phyloP scores from a whole-genome alignment of 2,797 vertebrate species.

The Bovichtus variegatus region DNA sequence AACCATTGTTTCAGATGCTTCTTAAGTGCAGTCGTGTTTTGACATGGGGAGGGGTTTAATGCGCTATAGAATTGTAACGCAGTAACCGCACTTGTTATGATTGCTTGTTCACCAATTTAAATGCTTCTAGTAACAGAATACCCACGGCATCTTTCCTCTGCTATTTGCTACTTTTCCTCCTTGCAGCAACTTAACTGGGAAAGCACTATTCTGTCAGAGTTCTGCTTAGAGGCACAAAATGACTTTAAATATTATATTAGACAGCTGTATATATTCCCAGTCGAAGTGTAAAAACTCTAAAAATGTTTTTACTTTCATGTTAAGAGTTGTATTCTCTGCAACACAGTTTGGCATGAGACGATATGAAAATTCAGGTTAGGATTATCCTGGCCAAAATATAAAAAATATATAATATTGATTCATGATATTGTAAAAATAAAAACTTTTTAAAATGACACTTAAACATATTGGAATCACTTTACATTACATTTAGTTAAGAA shows the following conservation, averaged over 20 bases:
- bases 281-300: not conserved
- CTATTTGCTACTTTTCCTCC: constrained; percentile 3
- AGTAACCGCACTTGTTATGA: not conserved
- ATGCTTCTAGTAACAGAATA: not conserved
- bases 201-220: constrained; percentile 2
- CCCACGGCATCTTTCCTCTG: not conserved
- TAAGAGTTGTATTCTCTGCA: not conserved
- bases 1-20: not conserved
- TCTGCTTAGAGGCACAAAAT: constrained; percentile 18
- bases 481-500: too few relatives aligned
- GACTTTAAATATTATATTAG: constrained; percentile 22
- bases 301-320: not conserved
- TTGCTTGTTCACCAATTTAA: not conserved
- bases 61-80: not conserved
- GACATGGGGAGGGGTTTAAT: not conserved
- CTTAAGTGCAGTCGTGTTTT: not conserved
- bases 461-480: too few relatives aligned
- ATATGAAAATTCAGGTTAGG: too few relatives aligned
- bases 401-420: too few relatives aligned
- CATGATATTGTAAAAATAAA: too few relatives aligned
- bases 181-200: constrained; percentile 5
- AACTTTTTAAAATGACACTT: too few relatives aligned
- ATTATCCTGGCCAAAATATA: too few relatives aligned
- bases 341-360: not conserved
- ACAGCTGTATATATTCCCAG: constrained; percentile 8